Evolutionary conservation across 2,888 invertebrate genomes (phyloP).

Genomic region (Philopedon plagiatum): DNA sequence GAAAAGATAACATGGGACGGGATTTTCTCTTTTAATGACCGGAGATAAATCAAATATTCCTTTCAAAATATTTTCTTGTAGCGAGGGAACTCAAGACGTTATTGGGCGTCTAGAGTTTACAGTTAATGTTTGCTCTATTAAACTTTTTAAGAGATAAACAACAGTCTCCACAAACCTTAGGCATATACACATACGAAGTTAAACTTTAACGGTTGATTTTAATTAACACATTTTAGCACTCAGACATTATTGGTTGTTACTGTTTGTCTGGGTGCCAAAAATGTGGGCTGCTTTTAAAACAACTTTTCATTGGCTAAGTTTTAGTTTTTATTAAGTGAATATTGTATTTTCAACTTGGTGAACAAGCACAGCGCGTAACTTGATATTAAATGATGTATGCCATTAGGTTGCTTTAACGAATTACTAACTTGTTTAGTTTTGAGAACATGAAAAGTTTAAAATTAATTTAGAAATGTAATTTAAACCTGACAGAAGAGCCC

Average conservation of each 20-base stretch:
- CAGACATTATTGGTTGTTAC: constrained; percentile 20
- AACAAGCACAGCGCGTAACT: too few relatives aligned
- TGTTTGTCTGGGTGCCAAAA: neutral
- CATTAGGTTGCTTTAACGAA: neutral
- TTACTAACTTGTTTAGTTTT: neutral
- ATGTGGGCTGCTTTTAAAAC: neutral
- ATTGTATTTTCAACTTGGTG: too few relatives aligned
- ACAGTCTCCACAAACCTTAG: neutral
- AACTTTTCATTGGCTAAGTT: neutral
- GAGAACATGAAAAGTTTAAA: neutral
- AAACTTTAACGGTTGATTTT: constrained; percentile 8
- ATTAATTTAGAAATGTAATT: too few relatives aligned
- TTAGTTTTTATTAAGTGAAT: neutral
- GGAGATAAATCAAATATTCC: too few relatives aligned
- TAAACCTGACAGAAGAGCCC: too few relatives aligned
- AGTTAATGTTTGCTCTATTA: constrained; percentile 9
- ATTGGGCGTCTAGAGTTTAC: neutral
- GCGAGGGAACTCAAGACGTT: too few relatives aligned
- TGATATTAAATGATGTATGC: too few relatives aligned
- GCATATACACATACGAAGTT: neutral
- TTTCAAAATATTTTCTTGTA: too few relatives aligned
- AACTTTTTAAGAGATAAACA: constrained; percentile 6
- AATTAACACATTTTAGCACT: constrained; percentile 25
- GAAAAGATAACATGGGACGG: too few relatives aligned
- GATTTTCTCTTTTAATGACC: too few relatives aligned